These are phyloP conservation scores for Cheumatopsyche charites DNA, from an alignment of 1,140 invertebrate genomes.

Conservation along the genomic window DNA sequence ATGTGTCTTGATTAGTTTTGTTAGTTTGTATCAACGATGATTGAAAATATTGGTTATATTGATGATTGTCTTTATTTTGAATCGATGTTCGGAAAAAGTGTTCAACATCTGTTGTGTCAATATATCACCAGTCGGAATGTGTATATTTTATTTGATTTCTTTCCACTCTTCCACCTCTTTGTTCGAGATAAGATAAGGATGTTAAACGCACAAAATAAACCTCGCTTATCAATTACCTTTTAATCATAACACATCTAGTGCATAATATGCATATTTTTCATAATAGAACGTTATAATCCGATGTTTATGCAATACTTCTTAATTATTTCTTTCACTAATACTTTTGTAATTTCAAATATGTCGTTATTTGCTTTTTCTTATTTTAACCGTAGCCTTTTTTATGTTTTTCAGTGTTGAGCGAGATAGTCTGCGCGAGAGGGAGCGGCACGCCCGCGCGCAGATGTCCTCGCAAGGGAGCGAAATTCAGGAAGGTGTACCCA, in stretches of 20 bases:
- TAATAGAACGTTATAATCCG: too few species aligned
- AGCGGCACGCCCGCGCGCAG: slow-evolving; percentile 70
- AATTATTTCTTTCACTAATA: too few species aligned
- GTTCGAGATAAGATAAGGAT: neutral
- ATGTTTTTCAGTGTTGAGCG: slow-evolving; percentile 68
- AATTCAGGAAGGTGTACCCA: slow-evolving; percentile 56
- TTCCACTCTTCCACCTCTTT: neutral
- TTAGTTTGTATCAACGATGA: too few species aligned
- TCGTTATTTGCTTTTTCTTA: neutral
- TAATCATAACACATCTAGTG: slow-evolving; percentile 1
- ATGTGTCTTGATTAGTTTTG: too few species aligned
- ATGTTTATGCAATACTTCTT: too few species aligned
- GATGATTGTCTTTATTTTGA: too few species aligned
- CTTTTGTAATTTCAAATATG: too few species aligned
- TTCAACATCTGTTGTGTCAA: too few species aligned
- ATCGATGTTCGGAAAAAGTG: too few species aligned
- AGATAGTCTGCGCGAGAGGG: slow-evolving; percentile 72
- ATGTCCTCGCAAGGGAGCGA: slow-evolving; percentile 69
- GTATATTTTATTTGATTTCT: neutral
- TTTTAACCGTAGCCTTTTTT: slow-evolving; percentile 34
- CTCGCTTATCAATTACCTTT: slow-evolving; percentile 4
- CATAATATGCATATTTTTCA: too few species aligned
- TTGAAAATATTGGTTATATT: too few species aligned
- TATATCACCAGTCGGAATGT: too few species aligned
- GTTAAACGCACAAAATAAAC: neutral